A percentile compares a stretch with the other conserved stretches of the same genome.
These are phyloP conservation scores for Colletes collaris DNA, from an alignment of 2,888 invertebrate genomes.

Conservation along the genomic window DNA sequence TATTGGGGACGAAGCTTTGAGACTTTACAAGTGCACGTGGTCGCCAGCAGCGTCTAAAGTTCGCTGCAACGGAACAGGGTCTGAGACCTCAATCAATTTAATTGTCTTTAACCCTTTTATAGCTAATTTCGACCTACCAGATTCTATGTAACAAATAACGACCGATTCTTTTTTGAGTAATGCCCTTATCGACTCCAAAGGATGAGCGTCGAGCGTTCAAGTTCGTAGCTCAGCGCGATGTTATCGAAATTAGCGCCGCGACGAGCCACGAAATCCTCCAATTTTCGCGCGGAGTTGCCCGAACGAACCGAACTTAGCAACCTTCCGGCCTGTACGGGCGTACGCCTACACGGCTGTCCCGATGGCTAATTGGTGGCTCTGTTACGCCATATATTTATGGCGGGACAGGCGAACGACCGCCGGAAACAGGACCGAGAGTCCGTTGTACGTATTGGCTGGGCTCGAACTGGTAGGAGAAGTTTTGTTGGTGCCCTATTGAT, in stretches of 20 bases:
- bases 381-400: conserved; percentile 68
- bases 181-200: conserved; percentile 20
- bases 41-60: too few species aligned
- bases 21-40: too few species aligned
- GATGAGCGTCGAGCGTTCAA: background rate
- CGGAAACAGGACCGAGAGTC: conserved; percentile 64
- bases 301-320: background rate
- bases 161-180: background rate
- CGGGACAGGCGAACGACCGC: conserved; percentile 60
- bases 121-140: too few species aligned
- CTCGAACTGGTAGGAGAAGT: conserved; percentile 63
- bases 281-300: conserved; percentile 31
- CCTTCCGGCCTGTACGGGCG: background rate
- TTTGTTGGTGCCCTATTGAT: conserved; percentile 72
- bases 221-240: conserved; percentile 29
- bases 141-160: too few species aligned
- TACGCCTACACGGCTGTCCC: conserved; percentile 62
- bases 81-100: too few species aligned
- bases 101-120: too few species aligned
- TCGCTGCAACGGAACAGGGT: too few species aligned
- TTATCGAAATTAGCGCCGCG: conserved; percentile 26
- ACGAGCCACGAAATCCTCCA: conserved; percentile 25
- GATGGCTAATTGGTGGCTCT: conserved; percentile 71
- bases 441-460: conserved; percentile 52
- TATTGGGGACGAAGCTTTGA: too few species aligned